These are phyloP conservation scores for Yponomeuta evonymella DNA, from an alignment of 2,888 invertebrate genomes.

Conservation along the genomic window DNA sequence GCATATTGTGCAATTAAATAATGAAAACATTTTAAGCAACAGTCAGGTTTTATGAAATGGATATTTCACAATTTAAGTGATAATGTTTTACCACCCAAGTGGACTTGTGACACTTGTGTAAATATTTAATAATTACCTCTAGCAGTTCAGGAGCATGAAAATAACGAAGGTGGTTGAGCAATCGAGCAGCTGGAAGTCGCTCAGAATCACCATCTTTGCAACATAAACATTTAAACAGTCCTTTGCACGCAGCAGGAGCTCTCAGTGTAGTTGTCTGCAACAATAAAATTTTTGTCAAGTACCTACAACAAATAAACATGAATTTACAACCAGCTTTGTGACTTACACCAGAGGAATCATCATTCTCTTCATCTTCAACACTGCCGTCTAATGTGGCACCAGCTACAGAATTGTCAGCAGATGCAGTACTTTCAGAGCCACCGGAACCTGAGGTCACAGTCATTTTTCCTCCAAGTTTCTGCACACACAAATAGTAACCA, in stretches of 20 bases:
- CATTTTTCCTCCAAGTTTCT: constrained; percentile 59
- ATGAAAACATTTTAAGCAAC: too few relatives aligned
- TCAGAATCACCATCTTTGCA: constrained; percentile 56
- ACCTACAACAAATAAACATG: too few relatives aligned
- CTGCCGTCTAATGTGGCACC: constrained; percentile 36
- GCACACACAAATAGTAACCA: constrained; percentile 21
- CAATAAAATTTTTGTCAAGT: background rate
- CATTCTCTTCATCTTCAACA: constrained; percentile 45
- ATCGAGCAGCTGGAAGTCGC: constrained; percentile 53
- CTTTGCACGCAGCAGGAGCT: constrained; percentile 57
- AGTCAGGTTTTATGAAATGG: too few relatives aligned
- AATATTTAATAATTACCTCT: constrained; percentile 47
- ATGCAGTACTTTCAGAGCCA: constrained; percentile 39
- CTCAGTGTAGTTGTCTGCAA: constrained; percentile 19
- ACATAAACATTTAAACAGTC: constrained; percentile 69
- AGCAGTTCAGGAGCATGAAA: constrained; percentile 63
- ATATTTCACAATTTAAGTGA: too few relatives aligned
- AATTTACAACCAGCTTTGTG: too few relatives aligned
- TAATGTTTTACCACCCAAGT: too few relatives aligned
- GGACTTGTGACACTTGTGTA: too few relatives aligned
- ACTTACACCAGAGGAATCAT: constrained; percentile 18
- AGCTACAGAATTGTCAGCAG: constrained; percentile 37
- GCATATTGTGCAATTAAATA: too few relatives aligned
- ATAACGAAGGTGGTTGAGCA: constrained; percentile 71
- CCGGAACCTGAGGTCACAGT: constrained; percentile 43